A percentile compares a stretch with the other conserved stretches of the same genome.
Conservation (phyloP, 1,140 invertebrate species). For the Ganaspis sp. region DNA sequence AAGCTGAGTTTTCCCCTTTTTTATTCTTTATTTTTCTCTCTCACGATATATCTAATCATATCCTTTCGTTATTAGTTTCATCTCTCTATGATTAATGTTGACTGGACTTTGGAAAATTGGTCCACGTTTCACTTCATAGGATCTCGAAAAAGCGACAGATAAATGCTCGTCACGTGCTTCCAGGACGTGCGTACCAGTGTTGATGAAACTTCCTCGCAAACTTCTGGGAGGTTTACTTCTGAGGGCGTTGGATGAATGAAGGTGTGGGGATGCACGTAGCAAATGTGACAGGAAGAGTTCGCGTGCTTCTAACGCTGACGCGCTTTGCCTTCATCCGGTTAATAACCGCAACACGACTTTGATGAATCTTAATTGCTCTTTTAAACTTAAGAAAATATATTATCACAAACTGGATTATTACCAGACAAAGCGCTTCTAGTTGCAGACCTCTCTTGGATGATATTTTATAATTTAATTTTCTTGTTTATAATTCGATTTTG, state of each 20-base stretch:
- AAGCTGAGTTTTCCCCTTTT: background rate
- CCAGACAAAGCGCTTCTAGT: too few species aligned
- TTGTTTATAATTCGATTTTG: too few species aligned
- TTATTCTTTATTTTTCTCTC: background rate
- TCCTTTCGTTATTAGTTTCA: constrained; percentile 23
- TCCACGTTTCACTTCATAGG: background rate
- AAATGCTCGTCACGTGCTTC: constrained; percentile 18
- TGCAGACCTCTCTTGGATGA: too few species aligned
- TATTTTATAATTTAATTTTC: too few species aligned
- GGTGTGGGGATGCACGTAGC: background rate
- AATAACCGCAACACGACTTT: background rate
- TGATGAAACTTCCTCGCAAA: constrained; percentile 12
- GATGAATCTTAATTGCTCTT: background rate
- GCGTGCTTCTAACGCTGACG: constrained; percentile 8
- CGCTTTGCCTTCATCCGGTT: constrained; percentile 22
- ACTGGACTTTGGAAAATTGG: constrained; percentile 18
- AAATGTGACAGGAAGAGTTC: constrained; percentile 30
- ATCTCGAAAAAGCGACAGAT: background rate
- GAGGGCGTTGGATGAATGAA: constrained; percentile 6
- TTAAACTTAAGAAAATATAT: background rate
- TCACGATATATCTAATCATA: constrained; percentile 1
- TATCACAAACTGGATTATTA: background rate
- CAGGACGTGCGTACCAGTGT: constrained; percentile 2
- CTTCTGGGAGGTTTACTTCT: constrained; percentile 12
- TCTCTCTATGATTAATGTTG: constrained; percentile 24